phyloP scores from a whole-genome alignment of 2,888 invertebrate species.

The Troides oblongomaculatus region DNA sequence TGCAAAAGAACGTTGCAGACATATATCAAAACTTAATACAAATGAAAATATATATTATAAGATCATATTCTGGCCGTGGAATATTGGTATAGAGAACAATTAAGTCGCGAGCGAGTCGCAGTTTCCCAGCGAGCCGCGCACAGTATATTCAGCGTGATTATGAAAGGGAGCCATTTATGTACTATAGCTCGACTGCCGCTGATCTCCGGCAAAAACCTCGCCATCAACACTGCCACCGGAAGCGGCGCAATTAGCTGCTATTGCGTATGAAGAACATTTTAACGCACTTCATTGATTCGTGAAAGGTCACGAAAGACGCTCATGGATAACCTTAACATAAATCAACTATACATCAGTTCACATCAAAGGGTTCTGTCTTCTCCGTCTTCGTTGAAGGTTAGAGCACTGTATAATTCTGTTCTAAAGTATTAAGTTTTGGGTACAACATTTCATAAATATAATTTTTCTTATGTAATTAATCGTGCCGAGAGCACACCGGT shows the following conservation, averaged over 20 bases:
- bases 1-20: too few relatives aligned
- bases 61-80: conserved; percentile 29
- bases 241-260: conserved; percentile 62
- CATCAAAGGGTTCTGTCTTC: too few relatives aligned
- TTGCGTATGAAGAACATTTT: conserved; percentile 44
- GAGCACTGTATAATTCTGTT: too few relatives aligned
- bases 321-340: too few relatives aligned
- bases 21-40: too few relatives aligned
- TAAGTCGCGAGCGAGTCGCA: conserved; percentile 34
- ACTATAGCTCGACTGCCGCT: conserved; percentile 59
- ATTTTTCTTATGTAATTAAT: too few relatives aligned
- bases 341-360: too few relatives aligned
- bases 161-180: conserved; percentile 55
- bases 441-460: too few relatives aligned
- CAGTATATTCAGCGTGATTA: conserved; percentile 62
- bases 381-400: too few relatives aligned
- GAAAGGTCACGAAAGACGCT: neutral
- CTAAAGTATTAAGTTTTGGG: too few relatives aligned
- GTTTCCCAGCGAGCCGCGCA: conserved; percentile 39
- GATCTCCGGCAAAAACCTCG: conserved; percentile 58
- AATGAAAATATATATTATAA: conserved; percentile 19
- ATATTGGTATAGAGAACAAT: conserved; percentile 48
- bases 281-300: conserved; percentile 27
- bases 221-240: conserved; percentile 64
- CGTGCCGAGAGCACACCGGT: too few relatives aligned